These are phyloP conservation scores for Shinisaurus crocodilurus DNA, from an alignment of 2,113 vertebrate genomes.

Conservation along the genomic window DNA sequence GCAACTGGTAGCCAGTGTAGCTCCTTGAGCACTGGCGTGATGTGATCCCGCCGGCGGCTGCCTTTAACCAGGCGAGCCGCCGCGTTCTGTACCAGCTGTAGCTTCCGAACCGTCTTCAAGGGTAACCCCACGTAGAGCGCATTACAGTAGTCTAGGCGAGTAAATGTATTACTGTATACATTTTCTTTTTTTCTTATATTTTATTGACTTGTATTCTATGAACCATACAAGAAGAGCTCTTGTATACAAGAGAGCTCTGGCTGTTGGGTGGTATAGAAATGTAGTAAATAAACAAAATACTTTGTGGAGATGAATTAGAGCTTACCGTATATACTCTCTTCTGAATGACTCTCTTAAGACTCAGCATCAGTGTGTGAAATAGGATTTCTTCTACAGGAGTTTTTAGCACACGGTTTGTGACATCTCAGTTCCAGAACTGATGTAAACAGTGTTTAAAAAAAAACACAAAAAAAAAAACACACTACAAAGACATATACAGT, in stretches of 20 bases:
- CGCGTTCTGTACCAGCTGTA: too few relatives aligned
- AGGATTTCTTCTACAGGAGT: neutral
- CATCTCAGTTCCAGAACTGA: conserved; percentile 17
- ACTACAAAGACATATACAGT: neutral
- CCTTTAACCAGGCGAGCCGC: too few relatives aligned
- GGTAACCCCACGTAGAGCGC: too few relatives aligned
- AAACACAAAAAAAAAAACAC: too few relatives aligned
- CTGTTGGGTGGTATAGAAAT: neutral
- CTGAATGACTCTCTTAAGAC: neutral
- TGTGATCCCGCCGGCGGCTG: too few relatives aligned
- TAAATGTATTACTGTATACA: too few relatives aligned
- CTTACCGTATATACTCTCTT: neutral
- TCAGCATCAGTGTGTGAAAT: neutral
- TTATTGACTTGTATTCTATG: neutral
- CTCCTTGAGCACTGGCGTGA: too few relatives aligned
- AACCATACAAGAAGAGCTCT: too few relatives aligned
- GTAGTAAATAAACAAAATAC: neutral
- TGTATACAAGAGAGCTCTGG: neutral
- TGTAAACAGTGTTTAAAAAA: neutral
- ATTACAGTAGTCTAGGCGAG: too few relatives aligned
- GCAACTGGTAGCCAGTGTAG: too few relatives aligned
- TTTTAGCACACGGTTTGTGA: neutral
- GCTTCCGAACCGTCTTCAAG: too few relatives aligned
- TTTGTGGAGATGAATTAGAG: neutral
- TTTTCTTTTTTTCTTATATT: too few relatives aligned